Conservation (phyloP, 2,888 invertebrate genomes). For the Cryptocephalus moraei region DNA sequence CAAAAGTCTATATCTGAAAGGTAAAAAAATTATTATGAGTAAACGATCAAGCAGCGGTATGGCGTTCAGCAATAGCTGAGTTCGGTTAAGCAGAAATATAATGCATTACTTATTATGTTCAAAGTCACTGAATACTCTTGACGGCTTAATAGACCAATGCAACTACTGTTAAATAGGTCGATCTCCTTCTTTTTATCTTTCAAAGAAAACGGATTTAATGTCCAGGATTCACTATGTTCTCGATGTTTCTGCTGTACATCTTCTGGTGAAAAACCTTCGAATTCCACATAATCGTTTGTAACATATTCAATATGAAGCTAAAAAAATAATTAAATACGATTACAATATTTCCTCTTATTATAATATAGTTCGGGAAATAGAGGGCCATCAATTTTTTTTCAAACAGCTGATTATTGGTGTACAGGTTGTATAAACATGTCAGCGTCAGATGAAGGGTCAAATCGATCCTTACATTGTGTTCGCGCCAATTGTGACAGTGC, state of each 20-base stretch:
- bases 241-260: conserved; percentile 57
- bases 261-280: conserved; percentile 53
- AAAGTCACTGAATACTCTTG: conserved; percentile 51
- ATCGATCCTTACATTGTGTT: too few species aligned
- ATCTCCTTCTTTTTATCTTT: conserved; percentile 51
- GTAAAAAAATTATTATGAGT: background rate
- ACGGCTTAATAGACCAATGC: conserved; percentile 59
- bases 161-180: conserved; percentile 59
- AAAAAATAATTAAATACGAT: too few species aligned
- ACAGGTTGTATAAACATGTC: too few species aligned
- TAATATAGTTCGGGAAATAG: too few species aligned
- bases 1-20: conserved; percentile 61
- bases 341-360: too few species aligned
- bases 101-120: conserved; percentile 46
- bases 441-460: too few species aligned
- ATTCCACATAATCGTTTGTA: conserved; percentile 59
- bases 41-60: background rate
- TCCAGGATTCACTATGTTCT: conserved; percentile 59
- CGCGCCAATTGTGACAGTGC: too few species aligned
- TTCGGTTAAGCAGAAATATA: background rate
- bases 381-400: too few species aligned
- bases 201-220: conserved; percentile 51
- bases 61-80: background rate
- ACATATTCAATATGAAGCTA: conserved; percentile 48
- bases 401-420: too few species aligned